Evolutionary conservation across 2,797 vertebrate genomes (phyloP).

Genomic region (Eurystomus glaucurus): DNA sequence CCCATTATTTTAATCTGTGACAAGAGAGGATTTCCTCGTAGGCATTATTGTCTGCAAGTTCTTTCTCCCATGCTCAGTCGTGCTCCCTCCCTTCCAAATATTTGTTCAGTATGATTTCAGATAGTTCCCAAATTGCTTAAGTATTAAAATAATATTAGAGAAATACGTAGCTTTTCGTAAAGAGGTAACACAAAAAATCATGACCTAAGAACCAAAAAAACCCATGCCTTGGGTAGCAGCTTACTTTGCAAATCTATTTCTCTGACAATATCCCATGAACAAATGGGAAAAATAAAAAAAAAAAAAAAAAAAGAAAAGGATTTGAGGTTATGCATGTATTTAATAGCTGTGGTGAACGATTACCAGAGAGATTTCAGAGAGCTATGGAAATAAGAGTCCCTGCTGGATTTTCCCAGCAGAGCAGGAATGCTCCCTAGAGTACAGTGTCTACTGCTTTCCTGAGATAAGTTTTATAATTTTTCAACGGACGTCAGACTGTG

Average conservation of each 20-base stretch:
- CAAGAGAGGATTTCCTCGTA: neutral
- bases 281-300: neutral
- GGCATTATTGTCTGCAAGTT: neutral
- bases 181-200: neutral
- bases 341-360: neutral
- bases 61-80: neutral
- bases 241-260: neutral
- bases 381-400: neutral
- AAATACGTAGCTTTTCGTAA: neutral
- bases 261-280: neutral
- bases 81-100: neutral
- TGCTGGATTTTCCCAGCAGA: neutral
- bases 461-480: neutral
- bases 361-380: neutral
- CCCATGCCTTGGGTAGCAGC: neutral
- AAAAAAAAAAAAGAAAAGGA: fast-evolving
- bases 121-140: neutral
- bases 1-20: neutral
- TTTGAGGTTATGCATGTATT: neutral
- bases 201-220: neutral
- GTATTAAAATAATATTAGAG: neutral
- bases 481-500: neutral
- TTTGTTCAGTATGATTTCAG: neutral
- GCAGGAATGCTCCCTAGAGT: neutral
- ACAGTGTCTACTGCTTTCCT: neutral